Evolutionary conservation across 2,888 invertebrate species (phyloP), one percentile per base, ranked within the genome.

Genomic region (Rhagonycha fulva): DNA sequence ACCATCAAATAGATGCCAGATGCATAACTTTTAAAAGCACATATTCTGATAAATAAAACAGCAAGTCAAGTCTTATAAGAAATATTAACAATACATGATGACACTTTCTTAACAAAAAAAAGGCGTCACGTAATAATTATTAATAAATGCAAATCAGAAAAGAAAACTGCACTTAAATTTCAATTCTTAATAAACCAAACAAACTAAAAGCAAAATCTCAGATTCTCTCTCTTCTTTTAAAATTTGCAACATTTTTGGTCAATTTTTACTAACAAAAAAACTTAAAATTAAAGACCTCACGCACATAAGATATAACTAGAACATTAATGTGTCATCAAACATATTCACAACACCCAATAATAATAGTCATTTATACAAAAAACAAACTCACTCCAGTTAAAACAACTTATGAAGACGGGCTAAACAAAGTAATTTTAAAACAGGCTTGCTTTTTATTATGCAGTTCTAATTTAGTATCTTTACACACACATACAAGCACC

Each of bases 291-390:
- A 75, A 70, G 73, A 77, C 72, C 69, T 75, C 75, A 70, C 70
- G 24, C 47, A 75, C 76, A 78, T 79, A 80, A 75, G 78, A 80
- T 75, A 79, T 78, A 80, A 80, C 78, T 80, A 80, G 69, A 75
- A 80, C 79, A 79, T 79, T 78, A 78, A 80, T 74, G 74, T 75
- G 60, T 79, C 76, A 68, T 77, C 72, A 47, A 77, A 70, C 72
- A 72, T 62, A 71, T 78, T 66, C 72, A 78, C 73, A 78, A 78
- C 75, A 78, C 77, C 77, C 77, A 78, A 75, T 78, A 47, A 73
- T 77, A 76, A 69, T 76, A 47, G 47, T 74, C 79, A 79, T 75
- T 73, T 78, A 78, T 71, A 63, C 76, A 75, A 69, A 72, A 72
- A 73, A 47, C 60, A 63, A 61, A 68, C 62, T 74, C 79, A 78